Evolutionary conservation across 2,113 vertebrate species (phyloP).

Genomic region (Lamprotornis superbus): DNA sequence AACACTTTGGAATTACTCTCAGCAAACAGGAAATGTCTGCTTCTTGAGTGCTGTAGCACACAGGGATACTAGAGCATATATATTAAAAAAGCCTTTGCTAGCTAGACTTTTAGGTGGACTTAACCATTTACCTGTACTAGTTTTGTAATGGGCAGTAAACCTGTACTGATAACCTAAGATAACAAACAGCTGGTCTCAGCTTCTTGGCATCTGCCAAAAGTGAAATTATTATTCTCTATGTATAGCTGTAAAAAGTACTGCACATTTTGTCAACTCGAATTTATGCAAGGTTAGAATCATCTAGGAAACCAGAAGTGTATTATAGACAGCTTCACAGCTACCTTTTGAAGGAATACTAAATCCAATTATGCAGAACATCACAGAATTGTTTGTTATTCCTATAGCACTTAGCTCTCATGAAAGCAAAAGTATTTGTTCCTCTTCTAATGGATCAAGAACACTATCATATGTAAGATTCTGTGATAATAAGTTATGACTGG

Average conservation of each 20-base stretch:
- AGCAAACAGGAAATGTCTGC: slow-evolving; percentile 8
- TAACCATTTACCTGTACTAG: not conserved
- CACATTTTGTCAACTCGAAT: slow-evolving; percentile 58
- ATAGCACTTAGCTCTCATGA: slow-evolving; percentile 33
- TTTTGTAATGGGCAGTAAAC: slow-evolving; percentile 42
- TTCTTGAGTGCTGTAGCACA: slow-evolving; percentile 16
- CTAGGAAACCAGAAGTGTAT: slow-evolving; percentile 19
- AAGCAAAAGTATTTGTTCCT: slow-evolving; percentile 31
- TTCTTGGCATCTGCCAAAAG: slow-evolving; percentile 26
- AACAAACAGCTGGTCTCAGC: slow-evolving; percentile 59
- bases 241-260: slow-evolving; percentile 20
- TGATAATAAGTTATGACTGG: slow-evolving; percentile 25
- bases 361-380: slow-evolving; percentile 37
- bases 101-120: slow-evolving; percentile 36
- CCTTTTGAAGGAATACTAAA: slow-evolving; percentile 53
- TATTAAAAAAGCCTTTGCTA: slow-evolving; percentile 8
- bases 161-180: slow-evolving; percentile 32
- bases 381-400: slow-evolving; percentile 58
- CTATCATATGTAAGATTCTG: not conserved
- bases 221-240: slow-evolving; percentile 45
- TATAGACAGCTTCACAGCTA: slow-evolving; percentile 22
- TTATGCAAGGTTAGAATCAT: slow-evolving; percentile 54
- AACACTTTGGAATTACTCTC: not conserved
- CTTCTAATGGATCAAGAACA: slow-evolving; percentile 30
- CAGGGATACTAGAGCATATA: not conserved